Percentiles rank a stretch among this genome's conserved stretches.
phyloP scores from a whole-genome alignment of 2,797 vertebrate genomes.

The Rhodeus uyekii region DNA sequence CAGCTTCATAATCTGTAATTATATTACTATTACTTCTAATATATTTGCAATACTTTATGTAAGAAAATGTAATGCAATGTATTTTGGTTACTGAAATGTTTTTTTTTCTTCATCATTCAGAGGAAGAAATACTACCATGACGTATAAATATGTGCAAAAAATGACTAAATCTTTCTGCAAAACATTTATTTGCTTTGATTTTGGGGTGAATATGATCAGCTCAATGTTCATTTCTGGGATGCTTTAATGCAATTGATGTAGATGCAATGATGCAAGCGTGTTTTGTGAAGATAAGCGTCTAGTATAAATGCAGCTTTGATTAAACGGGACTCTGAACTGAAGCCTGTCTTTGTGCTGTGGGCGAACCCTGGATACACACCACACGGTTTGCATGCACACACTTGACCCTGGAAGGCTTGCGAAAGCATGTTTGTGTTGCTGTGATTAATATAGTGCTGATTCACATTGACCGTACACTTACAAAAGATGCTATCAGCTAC shows the following conservation, averaged over 20 bases:
- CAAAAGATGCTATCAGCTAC: neutral
- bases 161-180: neutral
- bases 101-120: no score
- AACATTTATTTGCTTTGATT: neutral
- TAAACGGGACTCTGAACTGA: conserved; percentile 39
- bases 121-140: no score
- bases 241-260: no score
- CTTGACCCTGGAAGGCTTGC: conserved; percentile 44
- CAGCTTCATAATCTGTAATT: no score
- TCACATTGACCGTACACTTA: conserved; percentile 20
- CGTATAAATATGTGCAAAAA: neutral
- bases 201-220: neutral
- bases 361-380: conserved; percentile 72
- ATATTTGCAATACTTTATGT: no score
- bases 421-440: conserved; percentile 43
- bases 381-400: conserved; percentile 61
- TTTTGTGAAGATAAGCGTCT: conserved; percentile 6
- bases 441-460: conserved; percentile 49
- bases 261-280: neutral
- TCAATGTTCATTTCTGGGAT: neutral
- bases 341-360: conserved; percentile 52
- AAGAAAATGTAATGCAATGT: no score
- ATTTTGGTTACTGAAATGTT: no score
- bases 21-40: no score
- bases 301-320: conserved; percentile 34